Conservation (phyloP, 64 coral and sea anemone genomes). For the Anthopleura sola region DNA sequence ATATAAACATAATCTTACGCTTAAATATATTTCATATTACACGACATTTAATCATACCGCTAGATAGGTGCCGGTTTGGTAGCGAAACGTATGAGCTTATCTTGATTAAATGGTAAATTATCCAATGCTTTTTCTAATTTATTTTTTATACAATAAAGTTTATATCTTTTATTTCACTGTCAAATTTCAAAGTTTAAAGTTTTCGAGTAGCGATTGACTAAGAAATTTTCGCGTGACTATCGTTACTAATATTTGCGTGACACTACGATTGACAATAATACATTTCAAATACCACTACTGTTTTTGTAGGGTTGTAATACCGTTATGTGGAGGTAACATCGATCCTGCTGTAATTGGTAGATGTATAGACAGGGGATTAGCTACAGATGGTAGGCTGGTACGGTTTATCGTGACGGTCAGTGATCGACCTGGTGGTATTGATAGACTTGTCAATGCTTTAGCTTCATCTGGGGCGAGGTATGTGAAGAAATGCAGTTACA, state of each 20-base stretch:
- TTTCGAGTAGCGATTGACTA: too few species aligned
- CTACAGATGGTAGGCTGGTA: constrained; percentile 34
- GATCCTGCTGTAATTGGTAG: constrained; percentile 48
- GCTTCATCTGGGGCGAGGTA: constrained; percentile 37
- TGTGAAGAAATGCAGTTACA: background rate
- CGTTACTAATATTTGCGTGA: background rate
- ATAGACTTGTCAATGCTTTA: constrained; percentile 14
- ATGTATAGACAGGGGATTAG: constrained; percentile 45
- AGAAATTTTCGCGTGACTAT: background rate
- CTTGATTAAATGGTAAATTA: too few species aligned
- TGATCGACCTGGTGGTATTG: constrained; percentile 50
- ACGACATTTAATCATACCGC: too few species aligned
- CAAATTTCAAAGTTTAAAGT: background rate
- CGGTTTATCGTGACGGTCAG: constrained; percentile 40
- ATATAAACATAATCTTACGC: too few species aligned
- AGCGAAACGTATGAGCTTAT: too few species aligned
- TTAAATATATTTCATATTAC: too few species aligned
- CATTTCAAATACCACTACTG: background rate
- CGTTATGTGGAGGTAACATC: constrained; percentile 51
- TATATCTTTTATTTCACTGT: background rate
- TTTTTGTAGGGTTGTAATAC: constrained; percentile 13
- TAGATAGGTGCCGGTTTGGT: too few species aligned
- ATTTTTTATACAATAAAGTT: background rate
- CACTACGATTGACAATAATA: background rate
- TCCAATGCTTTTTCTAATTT: too few species aligned